A percentile compares a stretch with the other conserved stretches of the same genome.
phyloP scores from a whole-genome alignment of 2,797 vertebrate species.

The Tapirus indicus region DNA sequence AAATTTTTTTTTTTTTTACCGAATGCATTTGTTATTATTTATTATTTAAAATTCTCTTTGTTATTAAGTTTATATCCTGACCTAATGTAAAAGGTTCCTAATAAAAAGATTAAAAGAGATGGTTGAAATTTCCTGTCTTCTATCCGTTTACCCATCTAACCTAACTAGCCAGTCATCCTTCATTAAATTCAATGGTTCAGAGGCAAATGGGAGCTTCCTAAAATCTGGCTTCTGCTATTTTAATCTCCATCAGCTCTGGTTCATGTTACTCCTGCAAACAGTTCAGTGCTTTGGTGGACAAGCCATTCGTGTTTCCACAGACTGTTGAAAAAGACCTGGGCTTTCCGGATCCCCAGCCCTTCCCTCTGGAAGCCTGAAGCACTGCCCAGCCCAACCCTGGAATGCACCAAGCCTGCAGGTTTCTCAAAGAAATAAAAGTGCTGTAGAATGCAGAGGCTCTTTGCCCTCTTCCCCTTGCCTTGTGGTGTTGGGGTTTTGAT shows the following conservation, averaged over 20 bases:
- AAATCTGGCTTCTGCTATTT: background rate
- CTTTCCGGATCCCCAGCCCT: background rate
- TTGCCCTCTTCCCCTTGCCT: background rate
- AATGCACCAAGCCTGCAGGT: background rate
- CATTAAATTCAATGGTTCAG: background rate
- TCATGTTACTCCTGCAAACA: background rate
- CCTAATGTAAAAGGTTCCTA: constrained; percentile 12
- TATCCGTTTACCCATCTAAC: background rate
- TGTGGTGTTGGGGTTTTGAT: background rate
- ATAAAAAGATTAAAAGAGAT: background rate
- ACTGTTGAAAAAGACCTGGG: background rate
- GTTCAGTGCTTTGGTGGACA: background rate
- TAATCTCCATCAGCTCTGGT: background rate
- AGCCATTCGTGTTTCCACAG: background rate
- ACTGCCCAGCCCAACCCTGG: background rate
- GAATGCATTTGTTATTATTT: constrained; percentile 49
- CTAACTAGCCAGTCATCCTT: background rate
- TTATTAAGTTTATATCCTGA: constrained; percentile 11
- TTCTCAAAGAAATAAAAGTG: background rate
- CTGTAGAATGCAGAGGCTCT: too few species aligned
- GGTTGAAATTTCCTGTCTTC: background rate
- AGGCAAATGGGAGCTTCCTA: background rate
- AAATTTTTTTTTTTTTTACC: background rate
- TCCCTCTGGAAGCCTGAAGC: background rate
- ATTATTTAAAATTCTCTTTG: constrained; percentile 18